These are phyloP conservation scores for Labia minor DNA, from an alignment of 2,888 invertebrate species.

Conservation along the genomic window DNA sequence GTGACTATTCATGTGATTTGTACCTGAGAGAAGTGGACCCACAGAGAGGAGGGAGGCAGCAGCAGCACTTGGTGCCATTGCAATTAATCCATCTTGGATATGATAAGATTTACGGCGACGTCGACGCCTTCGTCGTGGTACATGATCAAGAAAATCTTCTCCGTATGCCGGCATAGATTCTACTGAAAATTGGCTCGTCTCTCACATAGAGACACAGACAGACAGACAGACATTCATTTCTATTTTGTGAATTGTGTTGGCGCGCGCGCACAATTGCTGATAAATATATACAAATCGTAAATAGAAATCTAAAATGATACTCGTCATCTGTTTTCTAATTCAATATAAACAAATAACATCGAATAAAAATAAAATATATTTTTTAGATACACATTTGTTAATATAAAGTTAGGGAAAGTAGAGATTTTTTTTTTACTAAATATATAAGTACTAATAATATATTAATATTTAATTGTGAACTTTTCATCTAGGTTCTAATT, in stretches of 20 bases:
- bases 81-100: background rate
- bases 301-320: background rate
- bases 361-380: too few relatives aligned
- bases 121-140: background rate
- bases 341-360: too few relatives aligned
- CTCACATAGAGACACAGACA: too few relatives aligned
- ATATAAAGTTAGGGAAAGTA: too few relatives aligned
- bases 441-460: too few relatives aligned
- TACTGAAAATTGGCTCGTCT: background rate
- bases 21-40: background rate
- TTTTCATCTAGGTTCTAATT: too few relatives aligned
- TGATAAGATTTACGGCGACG: background rate
- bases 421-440: too few relatives aligned
- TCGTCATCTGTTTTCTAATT: background rate
- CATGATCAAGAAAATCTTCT: background rate
- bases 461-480: too few relatives aligned
- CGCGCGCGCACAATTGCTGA: background rate
- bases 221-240: too few relatives aligned
- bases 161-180: background rate
- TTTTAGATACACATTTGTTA: too few relatives aligned
- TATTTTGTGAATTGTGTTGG: too few relatives aligned
- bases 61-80: background rate
- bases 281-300: background rate
- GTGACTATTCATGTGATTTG: too few relatives aligned
- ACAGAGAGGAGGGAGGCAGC: background rate